A percentile compares a stretch with the other conserved stretches of the same genome.
Conservation (phyloP, 2,113 vertebrate genomes). For the Egretta garzetta region DNA sequence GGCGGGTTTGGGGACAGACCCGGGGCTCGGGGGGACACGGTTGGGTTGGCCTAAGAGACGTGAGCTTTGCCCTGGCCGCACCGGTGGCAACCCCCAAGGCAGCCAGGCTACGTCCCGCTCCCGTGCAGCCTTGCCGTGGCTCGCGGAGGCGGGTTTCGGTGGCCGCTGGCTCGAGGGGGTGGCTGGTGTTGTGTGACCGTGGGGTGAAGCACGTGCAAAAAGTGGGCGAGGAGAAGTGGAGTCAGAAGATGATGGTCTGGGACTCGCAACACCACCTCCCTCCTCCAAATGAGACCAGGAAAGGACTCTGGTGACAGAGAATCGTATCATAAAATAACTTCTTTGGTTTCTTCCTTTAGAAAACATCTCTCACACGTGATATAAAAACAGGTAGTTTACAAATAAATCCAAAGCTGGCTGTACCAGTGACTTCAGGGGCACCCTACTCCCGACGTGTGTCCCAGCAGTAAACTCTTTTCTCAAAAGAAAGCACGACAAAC, state of each 20-base stretch:
- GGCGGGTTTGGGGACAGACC: neutral
- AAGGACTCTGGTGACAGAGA: neutral
- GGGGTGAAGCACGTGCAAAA: neutral
- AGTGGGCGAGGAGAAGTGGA: neutral
- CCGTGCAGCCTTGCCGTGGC: rapidly evolving
- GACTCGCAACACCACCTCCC: neutral
- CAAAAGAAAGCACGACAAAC: neutral
- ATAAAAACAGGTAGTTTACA: neutral
- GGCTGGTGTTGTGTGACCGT: rapidly evolving
- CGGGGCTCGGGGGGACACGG: rapidly evolving
- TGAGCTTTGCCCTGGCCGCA: rapidly evolving
- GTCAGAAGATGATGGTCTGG: rapidly evolving
- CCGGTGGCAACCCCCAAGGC: rapidly evolving
- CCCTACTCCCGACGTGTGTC: rapidly evolving
- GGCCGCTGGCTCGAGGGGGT: rapidly evolving
- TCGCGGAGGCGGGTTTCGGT: rapidly evolving
- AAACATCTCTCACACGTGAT: neutral
- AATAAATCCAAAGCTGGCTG: neutral
- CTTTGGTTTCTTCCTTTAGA: slow-evolving; percentile 36
- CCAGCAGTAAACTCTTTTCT: neutral
- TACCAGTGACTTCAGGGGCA: neutral
- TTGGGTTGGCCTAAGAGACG: neutral
- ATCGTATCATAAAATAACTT: slow-evolving; percentile 4
- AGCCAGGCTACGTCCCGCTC: rapidly evolving
- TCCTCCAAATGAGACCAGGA: neutral